These are phyloP conservation scores for Teinopalpus imperialis DNA, from an alignment of 2,888 invertebrate genomes.

Conservation along the genomic window DNA sequence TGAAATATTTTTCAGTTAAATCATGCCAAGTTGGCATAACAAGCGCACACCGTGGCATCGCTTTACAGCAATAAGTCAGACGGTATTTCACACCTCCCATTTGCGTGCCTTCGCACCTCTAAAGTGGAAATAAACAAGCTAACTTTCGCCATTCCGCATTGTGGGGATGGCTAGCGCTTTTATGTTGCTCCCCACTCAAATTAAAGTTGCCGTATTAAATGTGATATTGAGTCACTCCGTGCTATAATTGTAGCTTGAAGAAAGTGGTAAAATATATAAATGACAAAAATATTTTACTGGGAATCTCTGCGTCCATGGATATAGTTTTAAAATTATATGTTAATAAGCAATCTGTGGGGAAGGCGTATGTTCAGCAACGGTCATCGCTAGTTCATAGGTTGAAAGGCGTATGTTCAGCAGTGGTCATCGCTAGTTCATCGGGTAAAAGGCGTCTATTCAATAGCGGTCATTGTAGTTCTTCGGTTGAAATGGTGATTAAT, in stretches of 20 bases:
- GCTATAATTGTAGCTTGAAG: slow-evolving; percentile 35
- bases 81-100: slow-evolving; percentile 56
- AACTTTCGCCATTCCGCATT: slow-evolving; percentile 66
- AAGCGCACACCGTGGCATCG: slow-evolving; percentile 24
- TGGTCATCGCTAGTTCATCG: no score
- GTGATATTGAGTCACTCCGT: slow-evolving; percentile 39
- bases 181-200: slow-evolving; percentile 48
- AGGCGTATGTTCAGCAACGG: no score
- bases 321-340: no score
- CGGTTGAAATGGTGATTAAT: no score
- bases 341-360: no score
- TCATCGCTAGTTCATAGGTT: no score
- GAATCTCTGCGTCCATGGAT: no score
- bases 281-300: no score
- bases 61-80: slow-evolving; percentile 46
- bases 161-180: slow-evolving; percentile 45
- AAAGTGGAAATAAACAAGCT: slow-evolving; percentile 66
- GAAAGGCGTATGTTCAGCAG: no score
- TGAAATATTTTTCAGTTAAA: slow-evolving; percentile 13
- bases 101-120: slow-evolving; percentile 54
- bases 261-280: neutral
- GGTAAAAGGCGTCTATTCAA: no score
- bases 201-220: slow-evolving; percentile 58
- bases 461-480: no score
- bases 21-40: slow-evolving; percentile 21